Conservation (phyloP, 2,113 vertebrate species). For the Toxotes jaculatrix region DNA sequence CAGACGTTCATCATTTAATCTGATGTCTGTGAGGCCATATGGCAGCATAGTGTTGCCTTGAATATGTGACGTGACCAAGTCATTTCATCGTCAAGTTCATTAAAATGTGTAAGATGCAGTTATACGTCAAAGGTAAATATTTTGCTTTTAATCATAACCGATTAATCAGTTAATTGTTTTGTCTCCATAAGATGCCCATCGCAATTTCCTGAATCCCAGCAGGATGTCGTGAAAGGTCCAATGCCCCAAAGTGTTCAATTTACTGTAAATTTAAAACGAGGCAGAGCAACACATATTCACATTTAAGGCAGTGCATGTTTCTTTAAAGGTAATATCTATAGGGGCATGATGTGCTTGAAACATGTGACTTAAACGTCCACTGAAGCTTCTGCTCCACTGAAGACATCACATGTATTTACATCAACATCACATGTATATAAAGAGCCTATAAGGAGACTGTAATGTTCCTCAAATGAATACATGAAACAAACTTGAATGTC, state of each 20-base stretch:
- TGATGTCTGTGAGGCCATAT: neutral
- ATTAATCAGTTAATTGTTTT: neutral
- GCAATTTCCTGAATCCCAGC: neutral
- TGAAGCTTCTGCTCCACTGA: neutral
- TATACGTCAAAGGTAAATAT: neutral
- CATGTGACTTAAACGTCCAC: neutral
- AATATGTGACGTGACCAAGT: neutral
- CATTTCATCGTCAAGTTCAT: neutral
- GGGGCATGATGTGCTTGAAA: neutral
- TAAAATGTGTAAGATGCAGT: neutral
- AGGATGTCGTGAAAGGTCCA: too few relatives aligned
- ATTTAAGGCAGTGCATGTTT: constrained; percentile 2
- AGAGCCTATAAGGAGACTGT: neutral
- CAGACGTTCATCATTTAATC: neutral
- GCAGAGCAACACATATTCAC: neutral
- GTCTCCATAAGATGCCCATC: neutral
- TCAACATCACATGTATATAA: neutral
- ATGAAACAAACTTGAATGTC: too few relatives aligned
- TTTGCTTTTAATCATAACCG: neutral
- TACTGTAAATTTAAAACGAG: neutral
- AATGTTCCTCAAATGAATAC: neutral
- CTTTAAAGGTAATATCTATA: constrained; percentile 7
- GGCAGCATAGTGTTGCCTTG: neutral
- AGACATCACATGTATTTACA: neutral
- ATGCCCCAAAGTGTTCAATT: neutral